phyloP scores from a whole-genome alignment of 2,797 vertebrate genomes.

The Agapornis canus region DNA sequence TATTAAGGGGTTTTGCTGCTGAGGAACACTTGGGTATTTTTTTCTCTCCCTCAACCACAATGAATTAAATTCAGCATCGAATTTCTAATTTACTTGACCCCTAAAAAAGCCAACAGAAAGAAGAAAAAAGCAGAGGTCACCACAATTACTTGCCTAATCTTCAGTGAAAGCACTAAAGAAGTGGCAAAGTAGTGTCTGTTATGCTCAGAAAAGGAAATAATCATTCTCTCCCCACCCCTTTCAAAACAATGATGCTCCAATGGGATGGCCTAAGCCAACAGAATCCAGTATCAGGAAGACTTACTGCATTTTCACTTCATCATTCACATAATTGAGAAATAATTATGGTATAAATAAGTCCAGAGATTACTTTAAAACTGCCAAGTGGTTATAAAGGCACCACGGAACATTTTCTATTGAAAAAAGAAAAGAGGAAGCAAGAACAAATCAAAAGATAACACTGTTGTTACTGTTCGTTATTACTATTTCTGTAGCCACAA shows the following conservation, averaged over 20 bases:
- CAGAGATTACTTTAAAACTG: background rate
- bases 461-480: background rate
- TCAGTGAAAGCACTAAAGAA: background rate
- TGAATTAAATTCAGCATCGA: background rate
- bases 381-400: background rate
- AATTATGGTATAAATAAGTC: slow-evolving; percentile 8
- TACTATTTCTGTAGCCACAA: background rate
- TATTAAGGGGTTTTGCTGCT: background rate
- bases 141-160: background rate
- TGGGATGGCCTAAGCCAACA: background rate
- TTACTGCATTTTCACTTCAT: slow-evolving; percentile 9
- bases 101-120: background rate
- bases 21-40: background rate
- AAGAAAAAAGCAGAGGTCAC: background rate
- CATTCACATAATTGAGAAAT: background rate
- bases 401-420: background rate
- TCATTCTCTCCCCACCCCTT: background rate
- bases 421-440: background rate
- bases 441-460: background rate
- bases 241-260: background rate
- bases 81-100: background rate
- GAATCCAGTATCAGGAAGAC: background rate
- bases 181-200: background rate
- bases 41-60: background rate
- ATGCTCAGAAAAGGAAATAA: background rate